Base-by-base conservation (phyloP, 2,113 vertebrate species). In the Heloderma charlesbogerti region DNA sequence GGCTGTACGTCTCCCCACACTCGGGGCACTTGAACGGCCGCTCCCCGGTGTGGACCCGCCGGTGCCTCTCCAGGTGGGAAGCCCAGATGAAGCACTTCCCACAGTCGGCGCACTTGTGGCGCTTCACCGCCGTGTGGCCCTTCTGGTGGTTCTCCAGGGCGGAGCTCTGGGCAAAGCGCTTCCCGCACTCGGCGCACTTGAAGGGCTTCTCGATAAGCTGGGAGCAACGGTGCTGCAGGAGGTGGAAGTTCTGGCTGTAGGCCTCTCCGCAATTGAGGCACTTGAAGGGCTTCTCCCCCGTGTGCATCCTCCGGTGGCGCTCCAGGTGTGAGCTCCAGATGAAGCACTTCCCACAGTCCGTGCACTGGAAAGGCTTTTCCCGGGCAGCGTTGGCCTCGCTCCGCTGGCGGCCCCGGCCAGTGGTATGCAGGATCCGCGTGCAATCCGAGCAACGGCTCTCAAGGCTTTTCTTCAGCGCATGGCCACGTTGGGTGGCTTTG, bases 51-150 rank as follows among this genome's bases (percentile, higher is more conserved):
- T 96, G 95, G 7, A 94, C 89, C 0, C 96, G 92, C 10, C 75
- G 94, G 66, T 96, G 96, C 5, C 96, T 86, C 10, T 80, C 92
- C 0, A 96, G 90, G 77, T 96, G 95, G 2, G 95, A 96, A 0
- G 94, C 93, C 91, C 95, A 96, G 3, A 91, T 89, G 22, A 96
- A 96, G 0, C 93, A 89, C 9, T 96, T 97, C 5, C 96, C 96
- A 0, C 96, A 97, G 7, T 96, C 94, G 0, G 3, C 0, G 13
- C 96, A 97, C 0, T 75, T 18, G 88, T 94, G 92, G 78, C 94
- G 87, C 37, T 96, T 96, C 3, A 40, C 86, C 0, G 2, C 83
- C 0, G 84, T 0, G 0, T 97, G 96, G 4, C 93, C 63, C 0
- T 93, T 93, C 43, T 90, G 81, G 5, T 96, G 96, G 0, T 92